Percentiles rank a stretch among this genome's conserved stretches.
Conservation (phyloP, 1,140 invertebrate genomes). For the Trichonephila clavata region DNA sequence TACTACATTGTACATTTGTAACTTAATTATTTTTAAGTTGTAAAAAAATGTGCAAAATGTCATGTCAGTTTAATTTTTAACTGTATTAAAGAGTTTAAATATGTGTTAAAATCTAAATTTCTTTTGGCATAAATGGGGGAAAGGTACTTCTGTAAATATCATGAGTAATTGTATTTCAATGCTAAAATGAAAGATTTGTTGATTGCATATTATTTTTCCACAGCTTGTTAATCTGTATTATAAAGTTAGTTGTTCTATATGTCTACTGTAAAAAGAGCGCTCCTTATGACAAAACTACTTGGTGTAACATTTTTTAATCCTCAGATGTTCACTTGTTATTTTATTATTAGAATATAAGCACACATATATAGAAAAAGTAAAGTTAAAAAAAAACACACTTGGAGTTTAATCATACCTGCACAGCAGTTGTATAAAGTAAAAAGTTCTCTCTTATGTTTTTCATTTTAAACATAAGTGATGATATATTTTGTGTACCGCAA, state of each 20-base stretch:
- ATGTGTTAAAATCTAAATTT: constrained; percentile 37
- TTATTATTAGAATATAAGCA: constrained; percentile 59
- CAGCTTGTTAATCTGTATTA: constrained; percentile 7
- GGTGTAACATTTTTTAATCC: constrained; percentile 48
- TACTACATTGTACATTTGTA: constrained; percentile 61
- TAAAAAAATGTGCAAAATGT: constrained; percentile 24
- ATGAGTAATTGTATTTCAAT: constrained; percentile 18
- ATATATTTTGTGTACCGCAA: constrained; percentile 39
- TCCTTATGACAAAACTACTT: constrained; percentile 27
- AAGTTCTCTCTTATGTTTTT: constrained; percentile 52
- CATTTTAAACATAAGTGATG: constrained; percentile 37
- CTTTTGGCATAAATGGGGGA: background rate
- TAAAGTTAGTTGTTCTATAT: background rate
- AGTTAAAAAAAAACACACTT: background rate
- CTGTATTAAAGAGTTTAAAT: constrained; percentile 24
- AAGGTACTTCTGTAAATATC: background rate
- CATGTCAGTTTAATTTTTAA: constrained; percentile 51
- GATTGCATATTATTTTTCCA: constrained; percentile 7
- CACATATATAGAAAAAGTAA: background rate
- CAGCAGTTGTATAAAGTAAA: background rate
- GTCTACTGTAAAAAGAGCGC: background rate
- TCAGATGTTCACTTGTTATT: constrained; percentile 63
- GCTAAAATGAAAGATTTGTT: background rate
- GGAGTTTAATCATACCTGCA: constrained; percentile 40
- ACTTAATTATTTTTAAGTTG: constrained; percentile 63